Evolutionary conservation across 2,888 invertebrate species (phyloP).

Genomic region (Conistra vaccinii): DNA sequence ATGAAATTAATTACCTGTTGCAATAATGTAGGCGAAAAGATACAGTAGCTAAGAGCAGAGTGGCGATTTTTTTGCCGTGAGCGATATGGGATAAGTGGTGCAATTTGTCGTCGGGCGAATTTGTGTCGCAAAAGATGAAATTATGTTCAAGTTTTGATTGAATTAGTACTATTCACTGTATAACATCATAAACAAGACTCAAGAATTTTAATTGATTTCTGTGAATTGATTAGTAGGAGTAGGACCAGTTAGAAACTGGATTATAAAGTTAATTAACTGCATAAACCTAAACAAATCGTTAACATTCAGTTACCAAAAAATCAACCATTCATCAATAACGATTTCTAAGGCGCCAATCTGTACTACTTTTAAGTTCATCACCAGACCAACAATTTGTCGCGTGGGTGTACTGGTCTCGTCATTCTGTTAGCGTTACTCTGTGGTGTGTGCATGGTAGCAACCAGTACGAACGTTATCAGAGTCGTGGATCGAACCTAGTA

Average conservation of each 20-base stretch:
- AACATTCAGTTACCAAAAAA: constrained; percentile 25
- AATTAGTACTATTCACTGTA: neutral
- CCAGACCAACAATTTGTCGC: constrained; percentile 41
- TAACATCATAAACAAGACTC: neutral
- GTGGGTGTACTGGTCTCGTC: constrained; percentile 62
- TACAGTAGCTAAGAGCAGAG: constrained; percentile 43
- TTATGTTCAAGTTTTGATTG: neutral
- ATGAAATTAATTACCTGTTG: constrained; percentile 81
- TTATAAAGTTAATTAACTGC: constrained; percentile 7
- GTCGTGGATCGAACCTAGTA: constrained; percentile 88
- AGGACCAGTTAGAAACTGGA: neutral
- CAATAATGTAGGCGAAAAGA: constrained; percentile 53
- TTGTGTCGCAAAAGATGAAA: neutral
- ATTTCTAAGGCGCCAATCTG: constrained; percentile 43
- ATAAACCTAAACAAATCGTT: constrained; percentile 6
- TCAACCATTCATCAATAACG: constrained; percentile 44
- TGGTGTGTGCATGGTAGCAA: constrained; percentile 72
- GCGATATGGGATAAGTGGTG: constrained; percentile 3
- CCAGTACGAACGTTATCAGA: constrained; percentile 76
- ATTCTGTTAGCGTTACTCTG: constrained; percentile 66
- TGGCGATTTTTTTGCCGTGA: constrained; percentile 5
- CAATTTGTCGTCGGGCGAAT: neutral
- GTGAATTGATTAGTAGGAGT: neutral
- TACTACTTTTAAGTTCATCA: constrained; percentile 57
- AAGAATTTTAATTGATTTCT: neutral